Evolutionary conservation across 1,140 invertebrate genomes (phyloP), one percentile per base, ranked within the genome.

Genomic region (Zaprionus kolodkinae): DNA sequence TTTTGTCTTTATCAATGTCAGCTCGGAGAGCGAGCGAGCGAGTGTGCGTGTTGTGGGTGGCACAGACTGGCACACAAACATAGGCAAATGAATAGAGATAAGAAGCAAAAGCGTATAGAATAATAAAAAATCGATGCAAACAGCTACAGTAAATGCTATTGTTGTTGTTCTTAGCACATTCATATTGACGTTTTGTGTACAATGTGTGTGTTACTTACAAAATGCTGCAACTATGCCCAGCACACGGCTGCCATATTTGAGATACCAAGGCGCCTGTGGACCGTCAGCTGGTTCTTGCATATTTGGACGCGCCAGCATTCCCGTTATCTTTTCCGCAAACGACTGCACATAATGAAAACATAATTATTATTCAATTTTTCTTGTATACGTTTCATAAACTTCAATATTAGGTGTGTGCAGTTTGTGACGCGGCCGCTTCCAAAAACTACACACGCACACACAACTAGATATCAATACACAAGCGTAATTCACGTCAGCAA

Each of bases 251-350:
- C 95, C 96, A 93, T 97, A 97, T 92, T 97, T 97, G 93, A 98
- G 94, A 95, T 96, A 97, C 96, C 96, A 97, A 74, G 97, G 96
- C 69, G 96, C 95, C 93, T 97, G 96, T 93, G 97, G 96, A 94
- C 96, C 96, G 72, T 94, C 93, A 60, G 93, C 94, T 76, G 94
- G 95, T 68, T 87, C 87, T 60, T 78, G 96, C 92, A 96, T 95
- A 73, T 96, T 96, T 60, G 96, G 96, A 76, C 95, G 94, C 69
- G 96, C 94, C 95, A 97, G 95, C 67, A 97, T 94, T 78, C 95
- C 94, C 54, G 95, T 94, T 81, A 97, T 93, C 94, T 96, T 97
- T 85, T 96, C 96, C 70, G 95, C 94, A 81, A 97, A 94, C 81
- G 96, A 97, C 96, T 97, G 56, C 50, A 50, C 68, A 72, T 35